Evolutionary conservation across 2,888 invertebrate species (phyloP), one percentile per base, ranked within the genome.

Genomic region (Calephelis perditalis): DNA sequence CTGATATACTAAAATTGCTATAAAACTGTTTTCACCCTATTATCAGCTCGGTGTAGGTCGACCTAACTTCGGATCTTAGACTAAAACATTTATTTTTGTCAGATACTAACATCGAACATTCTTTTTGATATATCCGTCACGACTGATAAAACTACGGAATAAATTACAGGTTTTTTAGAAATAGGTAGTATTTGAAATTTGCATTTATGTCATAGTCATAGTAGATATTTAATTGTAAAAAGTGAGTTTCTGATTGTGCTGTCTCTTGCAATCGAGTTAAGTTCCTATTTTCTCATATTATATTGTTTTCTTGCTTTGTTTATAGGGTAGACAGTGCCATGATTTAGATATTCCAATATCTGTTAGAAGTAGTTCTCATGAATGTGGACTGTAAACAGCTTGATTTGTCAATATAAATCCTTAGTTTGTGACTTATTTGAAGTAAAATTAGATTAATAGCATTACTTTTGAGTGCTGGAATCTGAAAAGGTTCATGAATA

Each of bases 241-340:
- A 47, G 45, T 47, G 7, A 6, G 47, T 26, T 56, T 60, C 56
- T 62, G 58, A 52, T 63, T 63, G 60, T 65, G 55, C 57, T 54
- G 56, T 69, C 67, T 70, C 75, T 73, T 77, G 88, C 88, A 89
- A 89, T 88, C 70, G 68, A 77, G 81, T 81, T 88, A 73, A 89
- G 90, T 90, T 90, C 90, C 89, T 90, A 89, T 86, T 87, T 74
- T 76, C 40, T 75, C 75, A 73, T 69, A 73, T 82, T 82, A 63
- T 64, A 66, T 70, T 68, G 76, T 80, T 76, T 80, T 75, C 65
- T 68, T 76, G 56, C 65, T 58, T 72, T 80, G 76, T 81, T 81
- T 81, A 75, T 81, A 75, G 76, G 72, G 77, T 77, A 75, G 73
- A 60, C 67, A 62, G 75, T 80, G 78, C 79, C 79, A 79, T 65